Base-by-base conservation (phyloP, 2,113 vertebrate species). In the Phasianus colchicus region DNA sequence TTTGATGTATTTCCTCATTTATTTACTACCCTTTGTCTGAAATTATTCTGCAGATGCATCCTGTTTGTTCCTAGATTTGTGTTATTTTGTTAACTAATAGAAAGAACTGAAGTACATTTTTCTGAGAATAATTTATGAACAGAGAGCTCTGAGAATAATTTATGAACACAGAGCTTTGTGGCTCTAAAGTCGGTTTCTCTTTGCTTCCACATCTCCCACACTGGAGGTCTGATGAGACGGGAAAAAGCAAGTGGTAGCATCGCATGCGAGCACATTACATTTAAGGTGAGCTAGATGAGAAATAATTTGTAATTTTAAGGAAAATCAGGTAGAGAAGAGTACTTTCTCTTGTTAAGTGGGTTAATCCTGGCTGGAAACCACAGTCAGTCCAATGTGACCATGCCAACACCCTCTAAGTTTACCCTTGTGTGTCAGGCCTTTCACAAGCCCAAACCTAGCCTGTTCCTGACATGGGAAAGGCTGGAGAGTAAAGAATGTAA, bases 21-120 rank as follows among this genome's bases (percentile, higher is more conserved):
- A 73, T 94, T 92, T 92, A 65, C 66, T 91, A 55, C 34, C n/a
- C 40, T 90, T 83, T 89, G 29, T 32, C 57, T 77, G 40, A 83
- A 69, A 70, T 94, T 80, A 47, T 92, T 83, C 42, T 83, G 40
- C 81, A 87, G 77, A 86, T 79, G 25, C 16, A 42, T 54, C 40
- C 71, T 88, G 38, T 91, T 93, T 91, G 47, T 93, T 95, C 54
- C 25, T 60, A 77, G 27, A 8, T 88, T 80, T 84, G 40, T 55
- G 22, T 71, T 72, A 63, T 86, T 52, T 58, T 80, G 29, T 73
- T 86, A 83, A 85, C n/a, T 45, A 42, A 42, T 60, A 79, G 25
- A 83, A 89, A 48, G 21, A 48, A 48, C 11, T 11, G 47, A 22
- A 48, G 47, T 48, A 48, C 20, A 22, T 48, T 48, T 47, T 48